Evolutionary conservation across 1,140 invertebrate genomes (phyloP).

Genomic region (Andrena cerasifolii): DNA sequence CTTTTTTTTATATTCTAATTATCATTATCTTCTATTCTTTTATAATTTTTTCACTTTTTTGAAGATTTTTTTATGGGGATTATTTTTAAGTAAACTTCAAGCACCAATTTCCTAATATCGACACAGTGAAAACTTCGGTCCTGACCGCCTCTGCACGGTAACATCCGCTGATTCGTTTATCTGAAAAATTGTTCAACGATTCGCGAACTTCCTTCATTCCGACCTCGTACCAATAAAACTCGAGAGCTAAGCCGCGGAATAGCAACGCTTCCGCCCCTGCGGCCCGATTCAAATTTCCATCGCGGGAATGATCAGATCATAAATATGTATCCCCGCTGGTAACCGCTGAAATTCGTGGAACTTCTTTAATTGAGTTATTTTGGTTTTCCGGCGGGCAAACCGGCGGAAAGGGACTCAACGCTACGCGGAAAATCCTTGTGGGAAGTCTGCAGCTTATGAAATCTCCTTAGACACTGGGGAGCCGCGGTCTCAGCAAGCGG

Average conservation of each 20-base stretch:
- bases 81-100: too few relatives aligned
- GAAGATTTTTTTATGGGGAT: too few relatives aligned
- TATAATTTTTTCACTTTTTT: too few relatives aligned
- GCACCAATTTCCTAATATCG: too few relatives aligned
- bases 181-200: slow-evolving; percentile 34
- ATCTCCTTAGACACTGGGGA: slow-evolving; percentile 69
- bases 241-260: slow-evolving; percentile 11
- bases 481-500: slow-evolving; percentile 22
- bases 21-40: too few relatives aligned
- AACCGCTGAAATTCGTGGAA: slow-evolving; percentile 79
- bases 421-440: slow-evolving; percentile 75
- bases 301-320: slow-evolving; percentile 75
- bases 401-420: slow-evolving; percentile 29
- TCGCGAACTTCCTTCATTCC: slow-evolving; percentile 38
- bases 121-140: too few relatives aligned
- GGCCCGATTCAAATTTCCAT: slow-evolving; percentile 73
- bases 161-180: slow-evolving; percentile 46
- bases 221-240: slow-evolving; percentile 45
- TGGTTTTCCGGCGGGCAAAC: slow-evolving; percentile 69
- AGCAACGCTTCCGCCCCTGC: slow-evolving; percentile 53
- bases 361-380: slow-evolving; percentile 82
- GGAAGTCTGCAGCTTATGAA: slow-evolving; percentile 73
- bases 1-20: too few relatives aligned
- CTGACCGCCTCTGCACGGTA: not conserved
- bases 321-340: slow-evolving; percentile 79